phyloP scores from a whole-genome alignment of 2,888 invertebrate genomes.

The Stenchaetothrips biformis region DNA sequence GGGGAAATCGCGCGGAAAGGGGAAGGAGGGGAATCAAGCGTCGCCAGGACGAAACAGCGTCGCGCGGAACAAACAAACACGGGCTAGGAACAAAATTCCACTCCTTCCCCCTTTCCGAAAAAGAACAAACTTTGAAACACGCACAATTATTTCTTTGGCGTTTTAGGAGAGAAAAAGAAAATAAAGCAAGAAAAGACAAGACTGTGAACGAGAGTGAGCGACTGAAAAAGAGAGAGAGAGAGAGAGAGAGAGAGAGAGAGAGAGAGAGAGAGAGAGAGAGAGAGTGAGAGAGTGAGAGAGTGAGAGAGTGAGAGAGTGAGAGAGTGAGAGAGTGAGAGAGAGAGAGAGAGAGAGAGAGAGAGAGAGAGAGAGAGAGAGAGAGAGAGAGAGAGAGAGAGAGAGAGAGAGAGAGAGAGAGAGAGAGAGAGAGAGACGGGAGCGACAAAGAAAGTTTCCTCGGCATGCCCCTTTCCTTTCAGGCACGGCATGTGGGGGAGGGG shows the following conservation, averaged over 20 bases:
- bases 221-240: constrained; percentile 29
- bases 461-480: not conserved
- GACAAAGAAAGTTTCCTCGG: not conserved
- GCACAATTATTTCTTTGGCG: no score
- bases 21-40: constrained; percentile 25
- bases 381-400: not conserved
- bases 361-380: constrained; percentile 33
- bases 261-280: constrained; percentile 27
- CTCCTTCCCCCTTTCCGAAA: no score
- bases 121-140: no score
- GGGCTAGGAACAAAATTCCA: no score
- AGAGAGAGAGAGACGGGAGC: not conserved
- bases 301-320: constrained; percentile 30
- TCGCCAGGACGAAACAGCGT: not conserved
- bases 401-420: not conserved
- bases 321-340: constrained; percentile 29
- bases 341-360: constrained; percentile 33
- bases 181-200: no score
- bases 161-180: no score
- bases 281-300: constrained; percentile 30
- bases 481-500: constrained; percentile 10
- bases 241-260: not conserved
- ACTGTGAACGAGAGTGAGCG: no score
- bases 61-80: no score
- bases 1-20: constrained; percentile 20